Evolutionary conservation across 1,140 invertebrate species (phyloP).

Genomic region (Drosophila chauvacae): DNA sequence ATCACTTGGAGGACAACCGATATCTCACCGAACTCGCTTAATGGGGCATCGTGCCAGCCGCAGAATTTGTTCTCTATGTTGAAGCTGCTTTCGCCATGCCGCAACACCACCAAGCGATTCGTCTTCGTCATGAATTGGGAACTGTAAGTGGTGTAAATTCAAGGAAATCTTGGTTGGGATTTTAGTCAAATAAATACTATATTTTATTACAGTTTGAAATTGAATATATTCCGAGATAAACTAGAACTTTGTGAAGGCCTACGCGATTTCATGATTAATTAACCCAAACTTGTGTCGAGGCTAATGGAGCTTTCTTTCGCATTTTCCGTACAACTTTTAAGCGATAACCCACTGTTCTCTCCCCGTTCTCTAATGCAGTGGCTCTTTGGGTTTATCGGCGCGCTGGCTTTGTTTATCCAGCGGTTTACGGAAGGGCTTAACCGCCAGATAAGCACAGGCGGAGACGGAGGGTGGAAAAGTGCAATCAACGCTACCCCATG

Average conservation of each 20-base stretch:
- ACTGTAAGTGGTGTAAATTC: conserved; percentile 20
- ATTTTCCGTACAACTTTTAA: background rate
- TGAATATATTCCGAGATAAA: background rate
- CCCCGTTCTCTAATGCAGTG: background rate
- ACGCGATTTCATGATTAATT: background rate
- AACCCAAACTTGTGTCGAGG: background rate
- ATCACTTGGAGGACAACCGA: background rate
- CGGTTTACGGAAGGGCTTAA: conserved; percentile 17
- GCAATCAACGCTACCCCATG: conserved; percentile 38
- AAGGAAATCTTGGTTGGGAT: background rate
- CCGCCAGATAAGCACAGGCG: conserved; percentile 17
- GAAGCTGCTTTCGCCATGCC: conserved; percentile 91
- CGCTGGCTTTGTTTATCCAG: conserved; percentile 15
- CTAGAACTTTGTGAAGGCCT: background rate
- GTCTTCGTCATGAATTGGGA: conserved; percentile 56
- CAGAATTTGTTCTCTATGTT: conserved; percentile 90
- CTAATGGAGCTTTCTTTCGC: background rate
- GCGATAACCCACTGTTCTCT: conserved; percentile 5
- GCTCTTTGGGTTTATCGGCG: conserved; percentile 6
- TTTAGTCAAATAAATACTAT: too few relatives aligned
- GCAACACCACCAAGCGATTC: conserved; percentile 87
- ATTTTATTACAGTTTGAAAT: background rate
- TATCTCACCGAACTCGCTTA: conserved; percentile 86
- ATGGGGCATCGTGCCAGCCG: conserved; percentile 89
- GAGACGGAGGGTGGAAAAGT: background rate